Base-by-base conservation (phyloP, 2,888 invertebrate species). In the Eupithecia dodoneata region DNA sequence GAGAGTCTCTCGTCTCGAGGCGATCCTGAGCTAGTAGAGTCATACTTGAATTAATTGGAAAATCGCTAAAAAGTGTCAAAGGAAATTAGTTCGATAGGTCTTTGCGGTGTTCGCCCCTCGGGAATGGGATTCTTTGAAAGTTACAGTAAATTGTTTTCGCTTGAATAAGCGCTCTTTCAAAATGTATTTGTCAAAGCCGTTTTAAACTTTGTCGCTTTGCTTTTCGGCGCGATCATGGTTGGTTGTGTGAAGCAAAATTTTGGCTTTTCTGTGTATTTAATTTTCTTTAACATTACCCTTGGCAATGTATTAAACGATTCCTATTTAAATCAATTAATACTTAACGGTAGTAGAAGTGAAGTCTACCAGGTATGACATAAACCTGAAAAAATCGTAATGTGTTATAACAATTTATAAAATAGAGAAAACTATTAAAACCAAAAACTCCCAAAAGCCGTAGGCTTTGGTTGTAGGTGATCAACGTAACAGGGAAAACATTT, bases 41-140 rank as follows among this genome's bases (percentile, higher is more conserved):
- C 72, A 55, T 71, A 73, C 79, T 79, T 76, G 79, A 79, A 76
- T 79, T 80, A 81, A 80, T 81, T 79, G 78, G 73, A 79, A 82
- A 81, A 81, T 80, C 76, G 71, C 71, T 79, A 79, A 79, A 79
- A 80, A 79, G 71, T 75, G 72, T 75, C 73, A 75, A 74, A 75
- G 79, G 55, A 78, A 81, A 80, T 81, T 81, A 81, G 79, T 81
- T 81, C 67, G 65, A 76, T 79, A 71, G 69, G 72, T 72, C 71
- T 76, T 73, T 47, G 67, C 73, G 65, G 77, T 71, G 18, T 15
- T 67, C 47, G 63, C 70, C 55, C 72, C 73, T 30, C 30, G 47
- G 7, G 44, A 75, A 49, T 45, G 69, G 70, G 74, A 74, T 79
- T 72, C 74, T 69, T 76, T 45, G 47, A 66, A 55, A 78, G 59